A percentile compares a stretch with the other conserved stretches of the same genome.
Evolutionary conservation across 2,113 vertebrate species (phyloP).

Genomic region (Psophia crepitans): DNA sequence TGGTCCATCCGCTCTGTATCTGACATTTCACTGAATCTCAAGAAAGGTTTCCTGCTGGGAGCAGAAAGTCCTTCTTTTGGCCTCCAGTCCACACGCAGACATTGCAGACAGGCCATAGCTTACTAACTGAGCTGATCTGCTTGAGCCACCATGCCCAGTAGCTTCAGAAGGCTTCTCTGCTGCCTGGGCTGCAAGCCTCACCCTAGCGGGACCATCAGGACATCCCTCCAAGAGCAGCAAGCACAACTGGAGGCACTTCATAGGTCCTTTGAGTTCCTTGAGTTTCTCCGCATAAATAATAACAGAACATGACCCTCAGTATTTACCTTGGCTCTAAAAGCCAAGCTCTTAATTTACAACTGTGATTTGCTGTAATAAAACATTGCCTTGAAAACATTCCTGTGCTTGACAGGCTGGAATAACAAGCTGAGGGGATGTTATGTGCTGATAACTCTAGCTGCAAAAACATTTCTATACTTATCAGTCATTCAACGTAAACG

Average conservation of each 20-base stretch:
- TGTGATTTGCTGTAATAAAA: not conserved
- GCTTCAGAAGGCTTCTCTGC: not conserved
- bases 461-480: not conserved
- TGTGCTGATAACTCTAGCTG: not conserved
- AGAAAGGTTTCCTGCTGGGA: not conserved
- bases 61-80: not conserved
- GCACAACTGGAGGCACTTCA: not conserved
- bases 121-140: not conserved
- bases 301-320: not conserved
- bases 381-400: not conserved
- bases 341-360: not conserved
- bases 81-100: not conserved
- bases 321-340: not conserved
- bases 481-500: not conserved
- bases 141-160: not conserved
- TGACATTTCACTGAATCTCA: not conserved
- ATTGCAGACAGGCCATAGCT: not conserved
- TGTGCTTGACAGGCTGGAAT: not conserved
- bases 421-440: not conserved
- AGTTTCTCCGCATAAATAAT: not conserved
- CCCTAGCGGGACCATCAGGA: not conserved
- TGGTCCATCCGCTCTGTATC: not conserved
- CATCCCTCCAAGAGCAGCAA: not conserved
- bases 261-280: not conserved
- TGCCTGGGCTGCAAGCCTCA: not conserved